Evolutionary conservation across 2,888 invertebrate genomes (phyloP).

Genomic region (Drosophila niveifrons): DNA sequence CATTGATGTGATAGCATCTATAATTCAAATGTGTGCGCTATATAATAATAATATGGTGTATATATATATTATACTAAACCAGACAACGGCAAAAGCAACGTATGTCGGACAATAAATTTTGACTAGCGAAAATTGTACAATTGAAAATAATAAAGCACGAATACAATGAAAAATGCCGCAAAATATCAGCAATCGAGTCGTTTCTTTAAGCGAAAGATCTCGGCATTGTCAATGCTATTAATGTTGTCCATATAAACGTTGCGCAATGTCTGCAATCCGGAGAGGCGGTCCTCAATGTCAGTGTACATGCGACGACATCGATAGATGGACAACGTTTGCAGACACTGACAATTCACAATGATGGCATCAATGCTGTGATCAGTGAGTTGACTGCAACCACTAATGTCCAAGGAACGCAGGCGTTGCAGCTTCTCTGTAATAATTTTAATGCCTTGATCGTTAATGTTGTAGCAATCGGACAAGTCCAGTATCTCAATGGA

Average conservation of each 20-base stretch:
- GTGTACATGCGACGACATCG: conserved; percentile 84
- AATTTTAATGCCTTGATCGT: conserved; percentile 87
- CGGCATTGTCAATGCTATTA: conserved; percentile 81
- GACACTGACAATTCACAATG: conserved; percentile 85
- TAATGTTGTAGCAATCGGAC: conserved; percentile 89
- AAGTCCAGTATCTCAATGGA: conserved; percentile 90
- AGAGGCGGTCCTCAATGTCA: conserved; percentile 83
- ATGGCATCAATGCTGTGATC: conserved; percentile 86
- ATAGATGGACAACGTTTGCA: conserved; percentile 84
- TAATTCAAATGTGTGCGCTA: conserved; percentile 12
- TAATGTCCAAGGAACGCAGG: conserved; percentile 82
- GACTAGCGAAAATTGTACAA: conserved; percentile 83
- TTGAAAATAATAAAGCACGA: conserved; percentile 84
- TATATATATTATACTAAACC: neutral
- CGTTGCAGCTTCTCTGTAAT: conserved; percentile 85
- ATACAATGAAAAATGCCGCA: conserved; percentile 83
- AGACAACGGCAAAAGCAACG: conserved; percentile 7
- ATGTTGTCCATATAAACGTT: conserved; percentile 82
- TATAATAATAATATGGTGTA: neutral
- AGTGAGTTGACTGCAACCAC: conserved; percentile 87
- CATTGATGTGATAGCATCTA: conserved; percentile 28
- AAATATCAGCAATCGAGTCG: conserved; percentile 85
- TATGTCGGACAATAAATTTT: conserved; percentile 7
- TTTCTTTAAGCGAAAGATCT: conserved; percentile 82
- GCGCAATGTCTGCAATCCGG: conserved; percentile 78